Percentiles rank a stretch among this genome's conserved stretches.
phyloP scores from a whole-genome alignment of 2,113 vertebrate species.

The Hippocampus zosterae region DNA sequence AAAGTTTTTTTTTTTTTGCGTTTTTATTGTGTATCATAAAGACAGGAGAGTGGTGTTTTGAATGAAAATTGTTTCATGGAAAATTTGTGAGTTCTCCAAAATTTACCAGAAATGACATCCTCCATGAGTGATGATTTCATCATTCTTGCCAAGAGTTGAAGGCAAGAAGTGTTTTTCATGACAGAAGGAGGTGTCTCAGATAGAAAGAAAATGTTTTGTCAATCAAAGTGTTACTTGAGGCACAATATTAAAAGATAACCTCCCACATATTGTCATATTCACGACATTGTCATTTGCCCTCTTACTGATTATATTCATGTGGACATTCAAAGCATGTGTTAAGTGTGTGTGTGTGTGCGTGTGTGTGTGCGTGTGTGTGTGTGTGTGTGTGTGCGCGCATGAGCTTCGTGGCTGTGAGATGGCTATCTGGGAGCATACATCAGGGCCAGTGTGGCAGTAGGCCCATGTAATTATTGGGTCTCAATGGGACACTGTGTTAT shows the following conservation, averaged over 20 bases:
- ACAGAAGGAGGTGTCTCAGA: slow-evolving; percentile 42
- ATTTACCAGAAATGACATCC: too few species aligned
- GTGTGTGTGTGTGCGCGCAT: slow-evolving; percentile 22
- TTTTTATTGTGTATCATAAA: too few species aligned
- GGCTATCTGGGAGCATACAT: slow-evolving; percentile 72
- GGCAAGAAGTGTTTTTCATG: slow-evolving; percentile 39
- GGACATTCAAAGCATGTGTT: slow-evolving; percentile 38
- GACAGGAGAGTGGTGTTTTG: too few species aligned
- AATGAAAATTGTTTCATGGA: too few species aligned
- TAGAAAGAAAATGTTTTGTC: neutral
- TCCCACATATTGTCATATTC: slow-evolving; percentile 26
- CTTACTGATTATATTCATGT: slow-evolving; percentile 17
- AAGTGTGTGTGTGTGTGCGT: slow-evolving; percentile 44
- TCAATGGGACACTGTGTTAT: slow-evolving; percentile 75
- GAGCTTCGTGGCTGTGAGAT: slow-evolving; percentile 64
- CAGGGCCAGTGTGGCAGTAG: slow-evolving; percentile 62
- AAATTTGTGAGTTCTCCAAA: too few species aligned
- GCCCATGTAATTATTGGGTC: slow-evolving; percentile 72
- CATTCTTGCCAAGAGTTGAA: too few species aligned
- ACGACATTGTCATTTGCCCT: slow-evolving; percentile 24
- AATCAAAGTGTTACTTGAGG: neutral
- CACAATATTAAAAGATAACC: slow-evolving; percentile 21
- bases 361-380: slow-evolving; percentile 1
- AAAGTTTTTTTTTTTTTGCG: too few species aligned
- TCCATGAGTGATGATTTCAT: too few species aligned